These are phyloP conservation scores for Oreochromis aureus DNA, from an alignment of 2,113 vertebrate species.

Conservation along the genomic window DNA sequence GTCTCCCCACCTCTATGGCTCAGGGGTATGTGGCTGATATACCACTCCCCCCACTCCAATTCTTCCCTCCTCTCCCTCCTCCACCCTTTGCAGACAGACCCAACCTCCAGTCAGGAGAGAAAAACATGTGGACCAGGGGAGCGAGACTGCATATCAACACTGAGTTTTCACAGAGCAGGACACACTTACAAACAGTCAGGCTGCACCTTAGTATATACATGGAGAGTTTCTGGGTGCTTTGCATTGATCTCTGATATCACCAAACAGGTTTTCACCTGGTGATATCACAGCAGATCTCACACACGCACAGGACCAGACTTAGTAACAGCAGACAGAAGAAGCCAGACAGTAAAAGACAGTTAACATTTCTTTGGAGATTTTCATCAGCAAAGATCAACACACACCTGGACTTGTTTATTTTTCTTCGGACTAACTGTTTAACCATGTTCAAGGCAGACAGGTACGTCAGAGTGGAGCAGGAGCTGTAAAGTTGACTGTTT, in stretches of 20 bases:
- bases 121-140: not conserved
- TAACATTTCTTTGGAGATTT: slow-evolving; percentile 20
- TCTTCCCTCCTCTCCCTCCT: not conserved
- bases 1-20: not conserved
- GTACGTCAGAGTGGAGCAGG: slow-evolving; percentile 40
- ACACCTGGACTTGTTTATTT: slow-evolving; percentile 45
- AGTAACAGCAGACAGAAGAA: slow-evolving; percentile 1
- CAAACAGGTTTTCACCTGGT: not conserved
- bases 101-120: slow-evolving; percentile 36
- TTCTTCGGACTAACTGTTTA: not conserved
- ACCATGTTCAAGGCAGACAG: slow-evolving; percentile 66
- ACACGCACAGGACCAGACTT: not conserved
- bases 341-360: not conserved
- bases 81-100: slow-evolving; percentile 18
- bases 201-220: not conserved
- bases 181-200: not conserved
- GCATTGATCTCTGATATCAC: not conserved
- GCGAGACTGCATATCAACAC: slow-evolving; percentile 34
- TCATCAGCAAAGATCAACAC: slow-evolving; percentile 6
- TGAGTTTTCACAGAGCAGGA: slow-evolving; percentile 11
- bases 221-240: not conserved
- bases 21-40: slow-evolving; percentile 15
- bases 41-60: not conserved
- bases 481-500: not conserved
- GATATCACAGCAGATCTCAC: not conserved